phyloP scores from a whole-genome alignment of 2,113 vertebrate genomes.

The Leptodactylus fuscus region DNA sequence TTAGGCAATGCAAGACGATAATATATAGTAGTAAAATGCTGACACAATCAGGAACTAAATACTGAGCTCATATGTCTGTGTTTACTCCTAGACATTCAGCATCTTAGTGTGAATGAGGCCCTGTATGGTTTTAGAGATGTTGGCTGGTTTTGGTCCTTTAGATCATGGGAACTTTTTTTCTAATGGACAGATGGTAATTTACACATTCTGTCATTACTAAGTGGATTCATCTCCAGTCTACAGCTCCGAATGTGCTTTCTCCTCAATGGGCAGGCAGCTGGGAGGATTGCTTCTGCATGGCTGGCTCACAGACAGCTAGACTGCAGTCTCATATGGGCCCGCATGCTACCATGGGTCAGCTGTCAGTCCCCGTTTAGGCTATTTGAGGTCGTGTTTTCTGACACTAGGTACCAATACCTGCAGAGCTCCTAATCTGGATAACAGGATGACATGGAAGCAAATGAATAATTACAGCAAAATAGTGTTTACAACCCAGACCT shows the following conservation, averaged over 20 bases:
- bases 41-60: too few relatives aligned
- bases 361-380: neutral
- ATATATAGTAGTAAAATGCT: neutral
- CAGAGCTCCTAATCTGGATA: neutral
- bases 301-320: neutral
- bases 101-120: too few relatives aligned
- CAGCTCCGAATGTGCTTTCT: conserved; percentile 1
- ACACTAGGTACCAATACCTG: neutral
- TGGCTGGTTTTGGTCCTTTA: neutral
- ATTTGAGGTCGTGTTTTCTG: neutral
- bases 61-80: too few relatives aligned
- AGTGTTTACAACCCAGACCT: neutral
- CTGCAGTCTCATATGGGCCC: neutral
- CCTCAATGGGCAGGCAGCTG: neutral
- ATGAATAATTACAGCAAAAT: neutral
- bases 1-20: neutral
- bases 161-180: neutral
- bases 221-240: neutral
- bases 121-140: neutral
- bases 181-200: conserved; percentile 1
- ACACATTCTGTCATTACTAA: conserved; percentile 13
- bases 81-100: too few relatives aligned
- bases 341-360: neutral
- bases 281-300: conserved; percentile 17
- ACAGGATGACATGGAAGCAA: neutral